Evolutionary conservation across 2,888 invertebrate species (phyloP).

Genomic region (Podotricha telesiphe): DNA sequence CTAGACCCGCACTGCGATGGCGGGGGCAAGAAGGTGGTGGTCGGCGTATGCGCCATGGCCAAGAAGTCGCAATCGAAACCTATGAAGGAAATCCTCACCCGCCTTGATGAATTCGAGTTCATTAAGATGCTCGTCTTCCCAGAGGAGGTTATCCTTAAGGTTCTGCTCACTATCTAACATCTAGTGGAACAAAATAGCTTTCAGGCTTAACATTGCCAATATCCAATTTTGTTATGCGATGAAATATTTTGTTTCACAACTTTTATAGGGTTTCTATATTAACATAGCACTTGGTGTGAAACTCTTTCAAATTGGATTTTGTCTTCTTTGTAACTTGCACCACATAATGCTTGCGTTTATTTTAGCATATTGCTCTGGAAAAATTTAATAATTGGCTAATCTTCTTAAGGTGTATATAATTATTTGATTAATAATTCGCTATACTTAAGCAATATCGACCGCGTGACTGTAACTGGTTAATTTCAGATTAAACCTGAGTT

Average conservation of each 20-base stretch:
- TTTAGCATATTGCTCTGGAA: constrained; percentile 3
- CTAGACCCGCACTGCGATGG: constrained; percentile 85
- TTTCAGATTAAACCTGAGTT: constrained; percentile 19
- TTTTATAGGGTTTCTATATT: constrained; percentile 35
- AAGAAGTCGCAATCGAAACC: constrained; percentile 99
- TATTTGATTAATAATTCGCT: no score
- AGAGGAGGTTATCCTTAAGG: constrained; percentile 97
- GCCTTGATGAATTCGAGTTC: constrained; percentile 98
- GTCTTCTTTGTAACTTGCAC: background rate
- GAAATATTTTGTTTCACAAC: constrained; percentile 49
- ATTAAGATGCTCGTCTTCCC: constrained; percentile 97
- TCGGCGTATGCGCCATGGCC: constrained; percentile 99
- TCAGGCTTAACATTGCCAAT: constrained; percentile 25
- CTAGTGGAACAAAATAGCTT: constrained; percentile 74
- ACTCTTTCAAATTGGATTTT: constrained; percentile 11
- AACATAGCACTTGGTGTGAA: constrained; percentile 33
- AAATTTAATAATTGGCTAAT: constrained; percentile 5
- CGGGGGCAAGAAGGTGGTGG: constrained; percentile 94
- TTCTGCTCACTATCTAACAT: constrained; percentile 82
- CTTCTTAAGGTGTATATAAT: no score
- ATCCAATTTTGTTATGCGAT: constrained; percentile 14
- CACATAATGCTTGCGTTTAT: constrained; percentile 26
- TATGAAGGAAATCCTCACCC: constrained; percentile 98
- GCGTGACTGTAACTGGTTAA: constrained; percentile 8
- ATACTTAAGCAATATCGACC: background rate